These are phyloP conservation scores for Coturnix japonica DNA, from an alignment of 2,113 vertebrate species.

Conservation along the genomic window DNA sequence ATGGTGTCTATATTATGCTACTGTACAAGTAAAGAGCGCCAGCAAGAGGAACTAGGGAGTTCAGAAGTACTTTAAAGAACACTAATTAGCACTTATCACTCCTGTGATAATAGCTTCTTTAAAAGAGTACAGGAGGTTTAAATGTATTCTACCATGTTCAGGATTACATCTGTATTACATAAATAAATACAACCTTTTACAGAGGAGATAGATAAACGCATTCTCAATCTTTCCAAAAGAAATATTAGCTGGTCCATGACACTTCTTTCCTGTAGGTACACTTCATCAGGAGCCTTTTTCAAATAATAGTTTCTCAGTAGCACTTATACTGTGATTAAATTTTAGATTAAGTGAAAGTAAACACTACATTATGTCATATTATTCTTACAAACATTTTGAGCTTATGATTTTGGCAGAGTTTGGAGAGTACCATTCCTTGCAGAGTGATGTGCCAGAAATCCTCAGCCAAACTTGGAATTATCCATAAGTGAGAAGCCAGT, in stretches of 20 bases:
- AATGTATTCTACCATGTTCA: neutral
- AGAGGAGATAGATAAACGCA: accelerated
- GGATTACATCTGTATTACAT: neutral
- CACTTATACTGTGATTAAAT: neutral
- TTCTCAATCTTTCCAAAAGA: neutral
- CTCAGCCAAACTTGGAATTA: neutral
- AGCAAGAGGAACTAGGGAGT: neutral
- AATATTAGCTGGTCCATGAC: neutral
- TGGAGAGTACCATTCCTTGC: neutral
- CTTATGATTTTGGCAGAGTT: neutral
- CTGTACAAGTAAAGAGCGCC: neutral
- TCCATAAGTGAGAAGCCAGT: neutral
- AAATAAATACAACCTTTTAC: neutral
- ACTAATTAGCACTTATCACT: neutral
- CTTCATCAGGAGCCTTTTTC: neutral
- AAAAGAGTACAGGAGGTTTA: neutral
- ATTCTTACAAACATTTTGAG: neutral
- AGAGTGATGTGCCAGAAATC: neutral
- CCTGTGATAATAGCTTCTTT: neutral
- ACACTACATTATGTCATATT: neutral
- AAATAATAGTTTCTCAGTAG: neutral
- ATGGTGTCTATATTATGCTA: neutral
- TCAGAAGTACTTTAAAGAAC: neutral
- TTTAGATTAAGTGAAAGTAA: neutral
- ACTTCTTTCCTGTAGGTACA: neutral